Evolutionary conservation across 2,113 vertebrate genomes (phyloP), one percentile per base, ranked within the genome.

Genomic region (Madoqua kirkii): DNA sequence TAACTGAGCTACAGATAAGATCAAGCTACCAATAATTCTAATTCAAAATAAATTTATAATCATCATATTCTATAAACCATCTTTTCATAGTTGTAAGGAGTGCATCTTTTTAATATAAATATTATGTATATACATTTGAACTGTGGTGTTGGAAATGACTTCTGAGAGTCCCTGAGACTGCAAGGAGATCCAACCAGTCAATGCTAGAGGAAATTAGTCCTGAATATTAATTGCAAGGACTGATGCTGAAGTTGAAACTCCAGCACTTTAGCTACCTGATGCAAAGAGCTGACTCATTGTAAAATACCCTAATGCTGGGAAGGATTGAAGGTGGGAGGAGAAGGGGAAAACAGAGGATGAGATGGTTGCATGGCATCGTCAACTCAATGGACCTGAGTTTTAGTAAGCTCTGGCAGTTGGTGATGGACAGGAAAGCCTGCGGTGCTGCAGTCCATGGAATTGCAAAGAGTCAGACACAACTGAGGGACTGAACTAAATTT

Each of bases 301-400:
- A 71, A 71, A 71, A 71, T 19, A 40, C n/a, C n/a, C n/a, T 40
- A 40, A 40, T 71, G n/a, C n/a, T 71, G n/a, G n/a, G 5, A 71
- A 71, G n/a, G n/a, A 71, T 40, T 40, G n/a, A 71, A 40, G 67
- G 10, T 40, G 67, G n/a, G n/a, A 12, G 10, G 19, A 71, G 67
- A 71, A 40, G 21, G 10, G n/a, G 10, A 71, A 71, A 40, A 40
- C 19, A 40, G 19, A 40, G 19, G 67, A 71, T 40, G 19, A 23
- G n/a, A 21, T 36, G 5, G 10, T 71, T 71, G n/a, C 19, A 40
- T 71, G 19, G 67, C 67, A 23, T 71, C 0, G 0, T 36, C 19
- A 40, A 2, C n/a, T 71, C n/a, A 71, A 12, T 40, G n/a, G n/a
- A 23, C 19, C 19, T 71, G 67, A 40, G 5, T 71, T 71, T 71